Evolutionary conservation across 2,113 vertebrate genomes (phyloP), one percentile per base, ranked within the genome.

Genomic region (Anthoscopus minutus): DNA sequence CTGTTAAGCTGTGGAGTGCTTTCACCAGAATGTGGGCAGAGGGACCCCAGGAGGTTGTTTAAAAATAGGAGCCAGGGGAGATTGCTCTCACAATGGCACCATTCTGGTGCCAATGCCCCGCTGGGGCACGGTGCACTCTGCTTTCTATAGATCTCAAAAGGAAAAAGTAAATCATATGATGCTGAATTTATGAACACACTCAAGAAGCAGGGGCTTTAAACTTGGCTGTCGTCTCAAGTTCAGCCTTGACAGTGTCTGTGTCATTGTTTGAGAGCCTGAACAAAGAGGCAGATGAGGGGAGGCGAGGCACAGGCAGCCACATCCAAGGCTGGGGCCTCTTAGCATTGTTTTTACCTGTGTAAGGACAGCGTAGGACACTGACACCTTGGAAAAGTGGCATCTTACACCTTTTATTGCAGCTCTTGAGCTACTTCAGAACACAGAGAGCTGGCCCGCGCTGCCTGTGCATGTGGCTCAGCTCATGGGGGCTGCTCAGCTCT

Each of bases 11-110:
- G 60, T 92, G 81, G 88, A 94, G 96, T 79, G 92, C 70, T 92
- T 81, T 94, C 88, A 83, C 78, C 86, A 87, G 90, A 70, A 37
- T 22, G 81, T 87, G 92, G 96, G 95, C 94, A 89, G 94, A 90
- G 83, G 86, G 93, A 89, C 90, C 89, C 91, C 86, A 5, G 93
- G 96, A 95, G 88, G 78, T 3, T 53, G 91, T 69, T 88, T 94
- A 94, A 94, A 96, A 96, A 95, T 81, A 96, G 94, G 92, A 96
- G 81, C 83, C 62, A 85, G 92, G 92, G 83, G 92, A 96, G 92
- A 92, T 92, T 86, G 83, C 91, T 94, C 91, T 94, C 73, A 58
- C 71, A 73, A 24, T 24, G 62, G 84, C 69, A 88, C 58, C 70
- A 4, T 44, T 80, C 81, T 58, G 92, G 81, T 85, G 92, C 33